Evolutionary conservation across 2,797 vertebrate species (phyloP), one percentile per base, ranked within the genome.

Genomic region (Glyptemys insculpta): DNA sequence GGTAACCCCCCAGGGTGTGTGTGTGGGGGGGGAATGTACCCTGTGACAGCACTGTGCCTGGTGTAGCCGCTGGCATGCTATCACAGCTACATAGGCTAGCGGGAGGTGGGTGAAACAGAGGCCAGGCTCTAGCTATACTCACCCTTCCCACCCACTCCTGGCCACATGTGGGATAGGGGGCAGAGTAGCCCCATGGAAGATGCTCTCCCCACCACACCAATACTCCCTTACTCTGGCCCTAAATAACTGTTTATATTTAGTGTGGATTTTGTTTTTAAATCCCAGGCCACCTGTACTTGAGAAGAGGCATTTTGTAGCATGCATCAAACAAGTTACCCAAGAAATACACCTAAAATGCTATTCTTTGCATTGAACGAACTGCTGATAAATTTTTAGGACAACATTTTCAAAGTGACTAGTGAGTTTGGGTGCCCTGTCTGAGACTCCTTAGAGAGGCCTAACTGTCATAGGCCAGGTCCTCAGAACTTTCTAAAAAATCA

Each of bases 401-500:
- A 2, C 3, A 31, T 79, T 94, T 93, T 87, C 74, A 41, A 94
- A 57, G 44, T 50, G 21, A 80, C 21, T n/a, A 52, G 4, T 3
- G 16, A 62, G 79, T 92, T 87, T 85, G 12, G 49, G 9, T 79
- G 86, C 5, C 74, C 23, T 47, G 74, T 44, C 54, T 85, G 56
- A 90, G 92, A 12, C 15, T 47, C 37, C 91, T 88, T 80, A 41
- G 25, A 92, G 31, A 31, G 44, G 74, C 74, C 74, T 47, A 49
- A 88, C 19, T 54, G 79, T 84, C 88, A 41, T 14, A 81, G 12
- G 80, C 41, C 91, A 76, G 11, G 14, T 49, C 47, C 21, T 11
- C 4, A 44, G 18, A 1, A 18, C 25, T 81, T 89, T 62, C 74
- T 78, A 41, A 89, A 68, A 72, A 91, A 57, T n/a, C 3, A 10